These are phyloP conservation scores for Tauraco hartlaubi DNA, from an alignment of 2,797 vertebrate species.

Conservation along the genomic window DNA sequence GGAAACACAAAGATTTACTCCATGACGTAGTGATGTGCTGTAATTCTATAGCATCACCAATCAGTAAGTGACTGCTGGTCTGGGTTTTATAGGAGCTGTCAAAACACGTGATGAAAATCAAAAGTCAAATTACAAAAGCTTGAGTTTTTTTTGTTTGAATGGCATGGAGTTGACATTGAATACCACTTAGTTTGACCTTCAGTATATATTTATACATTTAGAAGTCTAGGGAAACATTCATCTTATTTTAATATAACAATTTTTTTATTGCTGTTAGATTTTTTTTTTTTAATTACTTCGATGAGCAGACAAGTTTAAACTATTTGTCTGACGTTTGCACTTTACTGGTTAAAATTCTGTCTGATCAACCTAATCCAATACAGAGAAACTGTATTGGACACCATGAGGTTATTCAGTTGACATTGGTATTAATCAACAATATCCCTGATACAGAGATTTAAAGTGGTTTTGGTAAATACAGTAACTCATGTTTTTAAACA, in stretches of 20 bases:
- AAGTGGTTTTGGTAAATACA: neutral
- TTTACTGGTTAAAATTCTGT: neutral
- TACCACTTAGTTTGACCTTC: neutral
- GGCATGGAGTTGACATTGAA: neutral
- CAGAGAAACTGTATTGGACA: neutral
- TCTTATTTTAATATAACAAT: neutral
- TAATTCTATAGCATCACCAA: neutral
- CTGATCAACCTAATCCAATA: neutral
- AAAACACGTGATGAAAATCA: neutral
- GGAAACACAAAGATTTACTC: neutral
- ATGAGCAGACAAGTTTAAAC: neutral
- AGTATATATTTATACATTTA: neutral
- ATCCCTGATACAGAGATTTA: neutral
- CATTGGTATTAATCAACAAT: neutral
- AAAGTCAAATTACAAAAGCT: neutral
- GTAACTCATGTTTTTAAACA: neutral
- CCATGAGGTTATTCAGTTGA: neutral
- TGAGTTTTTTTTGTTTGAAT: neutral
- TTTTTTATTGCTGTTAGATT: neutral
- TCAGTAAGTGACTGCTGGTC: neutral
- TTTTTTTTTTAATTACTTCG: neutral
- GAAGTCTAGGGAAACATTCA: neutral
- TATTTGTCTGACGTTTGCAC: neutral
- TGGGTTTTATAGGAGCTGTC: neutral
- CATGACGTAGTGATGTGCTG: neutral